These are phyloP conservation scores for Nasonia longicornis DNA, from an alignment of 1,140 invertebrate genomes.

Conservation along the genomic window DNA sequence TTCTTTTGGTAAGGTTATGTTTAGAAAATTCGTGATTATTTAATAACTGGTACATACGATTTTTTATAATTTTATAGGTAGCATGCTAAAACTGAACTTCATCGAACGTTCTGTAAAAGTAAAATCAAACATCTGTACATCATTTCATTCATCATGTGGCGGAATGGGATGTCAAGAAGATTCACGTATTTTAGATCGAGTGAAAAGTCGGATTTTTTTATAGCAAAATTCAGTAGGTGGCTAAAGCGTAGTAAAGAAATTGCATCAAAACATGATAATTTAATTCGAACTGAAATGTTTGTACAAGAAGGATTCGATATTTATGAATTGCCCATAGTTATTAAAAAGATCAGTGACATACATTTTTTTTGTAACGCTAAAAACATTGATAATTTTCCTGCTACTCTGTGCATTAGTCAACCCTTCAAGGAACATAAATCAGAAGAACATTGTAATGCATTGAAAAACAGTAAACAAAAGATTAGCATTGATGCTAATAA, in stretches of 20 bases:
- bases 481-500: slow-evolving; percentile 50
- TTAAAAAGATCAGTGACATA: slow-evolving; percentile 69
- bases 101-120: neutral
- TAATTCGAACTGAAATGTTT: slow-evolving; percentile 71
- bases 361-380: slow-evolving; percentile 40
- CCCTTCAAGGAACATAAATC: slow-evolving; percentile 29
- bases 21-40: slow-evolving; percentile 5
- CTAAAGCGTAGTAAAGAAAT: slow-evolving; percentile 24
- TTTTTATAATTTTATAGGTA: neutral
- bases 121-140: neutral
- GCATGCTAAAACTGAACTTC: neutral
- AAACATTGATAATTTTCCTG: neutral
- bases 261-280: slow-evolving; percentile 32
- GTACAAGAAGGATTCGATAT: slow-evolving; percentile 77
- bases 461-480: neutral
- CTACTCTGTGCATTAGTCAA: neutral
- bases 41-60: neutral
- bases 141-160: slow-evolving; percentile 13
- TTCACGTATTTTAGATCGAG: neutral
- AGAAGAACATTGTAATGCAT: slow-evolving; percentile 16
- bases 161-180: neutral
- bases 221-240: slow-evolving; percentile 11
- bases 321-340: slow-evolving; percentile 77
- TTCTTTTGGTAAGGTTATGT: slow-evolving; percentile 18
- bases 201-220: neutral